These are phyloP conservation scores for Sebastes fasciatus DNA, from an alignment of 2,113 vertebrate species.

Conservation along the genomic window DNA sequence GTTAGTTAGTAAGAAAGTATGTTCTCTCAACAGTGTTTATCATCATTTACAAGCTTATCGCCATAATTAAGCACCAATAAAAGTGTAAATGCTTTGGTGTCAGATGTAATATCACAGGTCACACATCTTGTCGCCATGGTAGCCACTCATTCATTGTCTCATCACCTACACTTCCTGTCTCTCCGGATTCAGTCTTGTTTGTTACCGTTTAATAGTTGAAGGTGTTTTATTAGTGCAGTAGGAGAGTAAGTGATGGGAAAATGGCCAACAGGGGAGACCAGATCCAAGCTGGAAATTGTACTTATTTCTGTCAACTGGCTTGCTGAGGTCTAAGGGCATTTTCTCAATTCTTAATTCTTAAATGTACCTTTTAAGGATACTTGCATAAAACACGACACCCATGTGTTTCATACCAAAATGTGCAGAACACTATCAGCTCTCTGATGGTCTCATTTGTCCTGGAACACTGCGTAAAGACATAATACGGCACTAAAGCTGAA, in stretches of 20 bases:
- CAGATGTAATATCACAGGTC: background rate
- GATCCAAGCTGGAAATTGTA: background rate
- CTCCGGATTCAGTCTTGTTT: background rate
- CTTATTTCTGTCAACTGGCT: background rate
- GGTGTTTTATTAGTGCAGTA: background rate
- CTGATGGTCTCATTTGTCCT: too few relatives aligned
- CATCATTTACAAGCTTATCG: background rate
- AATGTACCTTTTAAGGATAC: too few relatives aligned
- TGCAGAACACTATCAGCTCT: too few relatives aligned
- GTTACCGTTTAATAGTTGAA: background rate
- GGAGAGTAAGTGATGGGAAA: conserved; percentile 1
- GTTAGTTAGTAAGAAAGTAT: background rate
- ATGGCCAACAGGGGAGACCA: background rate
- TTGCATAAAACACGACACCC: too few relatives aligned
- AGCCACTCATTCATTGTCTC: conserved; percentile 8
- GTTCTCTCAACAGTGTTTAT: background rate
- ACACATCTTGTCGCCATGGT: conserved; percentile 16
- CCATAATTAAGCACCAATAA: background rate
- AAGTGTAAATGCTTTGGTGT: background rate
- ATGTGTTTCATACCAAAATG: too few relatives aligned
- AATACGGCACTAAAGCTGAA: too few relatives aligned
- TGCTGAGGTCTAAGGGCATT: too few relatives aligned
- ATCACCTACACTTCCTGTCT: conserved; percentile 7
- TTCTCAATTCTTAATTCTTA: too few relatives aligned
- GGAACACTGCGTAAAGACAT: too few relatives aligned